A percentile compares a stretch with the other conserved stretches of the same genome.
phyloP scores from a whole-genome alignment of 2,888 invertebrate genomes.

The Osedax fenrisi region DNA sequence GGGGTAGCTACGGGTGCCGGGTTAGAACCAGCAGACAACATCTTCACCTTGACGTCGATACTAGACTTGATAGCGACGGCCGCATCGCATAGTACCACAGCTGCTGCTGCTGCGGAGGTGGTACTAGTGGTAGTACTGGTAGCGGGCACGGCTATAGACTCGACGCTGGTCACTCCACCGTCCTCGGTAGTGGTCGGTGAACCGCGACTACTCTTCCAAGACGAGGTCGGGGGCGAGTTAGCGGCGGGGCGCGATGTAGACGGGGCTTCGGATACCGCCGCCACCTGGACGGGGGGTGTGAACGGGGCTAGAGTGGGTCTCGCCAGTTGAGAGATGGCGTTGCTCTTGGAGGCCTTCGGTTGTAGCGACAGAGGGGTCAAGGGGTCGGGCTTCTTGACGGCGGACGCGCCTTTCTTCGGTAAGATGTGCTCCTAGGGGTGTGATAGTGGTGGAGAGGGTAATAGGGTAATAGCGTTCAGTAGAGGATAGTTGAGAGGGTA shows the following conservation, averaged over 20 bases:
- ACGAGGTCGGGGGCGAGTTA: neutral
- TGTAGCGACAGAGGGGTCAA: neutral
- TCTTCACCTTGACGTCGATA: too few species aligned
- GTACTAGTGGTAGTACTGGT: neutral
- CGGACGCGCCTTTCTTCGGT: too few species aligned
- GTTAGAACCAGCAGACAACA: too few species aligned
- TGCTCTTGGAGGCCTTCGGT: neutral
- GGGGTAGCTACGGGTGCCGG: too few species aligned
- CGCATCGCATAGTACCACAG: too few species aligned
- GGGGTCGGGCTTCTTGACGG: neutral
- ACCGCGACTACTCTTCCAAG: neutral
- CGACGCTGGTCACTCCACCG: neutral
- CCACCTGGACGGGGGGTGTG: neutral
- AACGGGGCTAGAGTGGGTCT: neutral
- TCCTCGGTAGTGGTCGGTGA: neutral
- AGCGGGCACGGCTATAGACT: neutral
- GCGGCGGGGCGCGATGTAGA: neutral
- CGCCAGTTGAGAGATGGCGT: neutral
- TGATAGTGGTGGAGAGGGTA: too few species aligned
- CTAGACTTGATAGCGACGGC: too few species aligned
- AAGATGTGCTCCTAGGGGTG: too few species aligned
- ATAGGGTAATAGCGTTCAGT: too few species aligned
- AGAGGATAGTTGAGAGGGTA: too few species aligned
- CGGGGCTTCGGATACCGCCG: too few species aligned
- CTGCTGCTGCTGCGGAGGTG: neutral